These are phyloP conservation scores for Drosophila parvula DNA, from an alignment of 1,140 invertebrate genomes.

Conservation along the genomic window DNA sequence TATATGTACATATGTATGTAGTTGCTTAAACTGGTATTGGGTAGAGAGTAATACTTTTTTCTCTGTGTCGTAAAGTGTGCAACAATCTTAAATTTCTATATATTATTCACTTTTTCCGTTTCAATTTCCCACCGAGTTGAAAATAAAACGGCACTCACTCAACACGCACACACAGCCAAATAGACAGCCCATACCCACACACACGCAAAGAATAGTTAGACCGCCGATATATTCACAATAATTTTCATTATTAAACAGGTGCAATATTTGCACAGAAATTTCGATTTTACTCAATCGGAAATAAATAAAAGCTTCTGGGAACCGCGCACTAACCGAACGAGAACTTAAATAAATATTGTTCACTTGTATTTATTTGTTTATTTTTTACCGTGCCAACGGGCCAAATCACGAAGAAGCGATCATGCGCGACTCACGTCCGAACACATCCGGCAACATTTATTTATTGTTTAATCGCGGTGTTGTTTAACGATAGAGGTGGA, in stretches of 20 bases:
- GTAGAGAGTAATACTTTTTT: slow-evolving; percentile 28
- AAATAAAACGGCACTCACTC: slow-evolving; percentile 36
- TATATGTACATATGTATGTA: slow-evolving; percentile 17
- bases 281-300: slow-evolving; percentile 2
- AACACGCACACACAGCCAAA: slow-evolving; percentile 9
- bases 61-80: slow-evolving; percentile 18
- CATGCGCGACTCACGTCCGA: slow-evolving; percentile 16
- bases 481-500: no score
- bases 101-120: slow-evolving; percentile 56
- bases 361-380: background rate
- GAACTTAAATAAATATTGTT: background rate
- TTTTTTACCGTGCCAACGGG: slow-evolving; percentile 21
- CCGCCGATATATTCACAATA: slow-evolving; percentile 44
- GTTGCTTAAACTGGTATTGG: slow-evolving; percentile 68
- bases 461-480: background rate
- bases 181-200: slow-evolving; percentile 10
- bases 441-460: slow-evolving; percentile 2
- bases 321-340: background rate
- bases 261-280: slow-evolving; percentile 41
- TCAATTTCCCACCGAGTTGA: slow-evolving; percentile 17
- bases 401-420: slow-evolving; percentile 11
- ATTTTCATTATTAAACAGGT: slow-evolving; percentile 48
- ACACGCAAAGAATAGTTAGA: slow-evolving; percentile 27
- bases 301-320: background rate
- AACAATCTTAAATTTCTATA: slow-evolving; percentile 15